Conservation (phyloP, 2,113 vertebrate species). For the Ptilonorhynchus violaceus region DNA sequence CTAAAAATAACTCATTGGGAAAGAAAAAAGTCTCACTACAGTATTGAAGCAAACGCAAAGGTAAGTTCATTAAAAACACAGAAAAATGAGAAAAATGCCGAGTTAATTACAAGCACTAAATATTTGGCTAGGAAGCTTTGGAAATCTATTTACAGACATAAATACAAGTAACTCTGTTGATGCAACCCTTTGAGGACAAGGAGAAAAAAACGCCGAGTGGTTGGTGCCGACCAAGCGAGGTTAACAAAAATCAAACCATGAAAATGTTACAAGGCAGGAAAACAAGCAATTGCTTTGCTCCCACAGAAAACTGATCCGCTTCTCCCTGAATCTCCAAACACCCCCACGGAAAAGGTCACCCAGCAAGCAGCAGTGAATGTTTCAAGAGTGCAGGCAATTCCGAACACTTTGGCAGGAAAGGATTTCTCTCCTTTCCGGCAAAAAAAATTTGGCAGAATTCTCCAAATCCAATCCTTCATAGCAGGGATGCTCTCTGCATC, state of each 20-base stretch:
- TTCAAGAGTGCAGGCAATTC: slow-evolving; percentile 41
- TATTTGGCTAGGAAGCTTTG: slow-evolving; percentile 73
- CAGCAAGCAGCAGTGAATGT: slow-evolving; percentile 47
- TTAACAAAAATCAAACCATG: background rate
- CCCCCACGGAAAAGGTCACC: slow-evolving; percentile 13
- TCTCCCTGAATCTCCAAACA: slow-evolving; percentile 26
- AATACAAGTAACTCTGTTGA: slow-evolving; percentile 79
- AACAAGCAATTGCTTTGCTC: slow-evolving; percentile 58
- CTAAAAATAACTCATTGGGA: slow-evolving; percentile 72
- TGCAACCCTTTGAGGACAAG: slow-evolving; percentile 65
- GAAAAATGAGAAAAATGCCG: slow-evolving; percentile 47
- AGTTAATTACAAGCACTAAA: slow-evolving; percentile 79
- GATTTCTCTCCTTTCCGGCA: slow-evolving; percentile 21
- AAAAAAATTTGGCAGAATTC: slow-evolving; percentile 5
- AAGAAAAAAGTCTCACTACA: slow-evolving; percentile 73
- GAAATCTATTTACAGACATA: slow-evolving; percentile 84
- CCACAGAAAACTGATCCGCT: background rate
- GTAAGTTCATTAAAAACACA: slow-evolving; percentile 72
- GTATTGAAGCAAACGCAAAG: slow-evolving; percentile 73
- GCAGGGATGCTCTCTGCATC: background rate
- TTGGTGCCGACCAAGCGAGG: slow-evolving; percentile 55
- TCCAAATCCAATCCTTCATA: background rate
- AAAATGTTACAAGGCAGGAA: slow-evolving; percentile 1
- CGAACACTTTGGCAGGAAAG: slow-evolving; percentile 23
- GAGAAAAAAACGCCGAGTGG: slow-evolving; percentile 28